Conservation (phyloP, 2,797 vertebrate species). For the Pogoniulus pusillus region DNA sequence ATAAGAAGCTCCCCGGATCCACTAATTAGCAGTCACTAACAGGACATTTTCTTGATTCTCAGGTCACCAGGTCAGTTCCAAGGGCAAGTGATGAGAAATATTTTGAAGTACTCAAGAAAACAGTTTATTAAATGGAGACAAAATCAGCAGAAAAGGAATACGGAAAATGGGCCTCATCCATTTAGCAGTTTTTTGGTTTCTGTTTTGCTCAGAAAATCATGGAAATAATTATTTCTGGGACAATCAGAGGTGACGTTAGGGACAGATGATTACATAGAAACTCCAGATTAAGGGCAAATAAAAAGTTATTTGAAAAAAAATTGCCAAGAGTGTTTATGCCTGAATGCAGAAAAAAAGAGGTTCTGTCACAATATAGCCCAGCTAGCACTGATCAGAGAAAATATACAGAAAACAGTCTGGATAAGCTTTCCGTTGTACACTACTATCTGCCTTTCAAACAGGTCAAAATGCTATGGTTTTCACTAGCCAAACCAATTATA, state of each 20-base stretch:
- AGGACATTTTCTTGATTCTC: slow-evolving; percentile 78
- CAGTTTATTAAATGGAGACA: neutral
- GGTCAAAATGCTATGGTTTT: neutral
- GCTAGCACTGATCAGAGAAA: neutral
- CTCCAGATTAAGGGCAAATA: neutral
- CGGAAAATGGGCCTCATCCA: neutral
- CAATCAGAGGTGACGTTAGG: neutral
- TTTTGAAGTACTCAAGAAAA: slow-evolving; percentile 63
- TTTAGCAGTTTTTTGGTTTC: slow-evolving; percentile 3
- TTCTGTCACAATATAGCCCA: neutral
- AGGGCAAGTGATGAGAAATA: slow-evolving; percentile 66
- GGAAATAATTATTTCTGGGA: slow-evolving; percentile 31
- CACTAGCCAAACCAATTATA: neutral
- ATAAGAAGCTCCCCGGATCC: slow-evolving; percentile 71
- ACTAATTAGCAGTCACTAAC: slow-evolving; percentile 85
- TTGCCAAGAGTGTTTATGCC: neutral
- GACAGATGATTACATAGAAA: neutral
- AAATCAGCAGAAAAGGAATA: neutral
- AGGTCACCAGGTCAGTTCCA: slow-evolving; percentile 78
- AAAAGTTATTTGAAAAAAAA: neutral
- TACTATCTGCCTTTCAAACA: neutral
- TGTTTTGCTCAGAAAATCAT: neutral
- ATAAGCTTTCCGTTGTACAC: neutral
- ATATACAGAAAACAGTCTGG: neutral
- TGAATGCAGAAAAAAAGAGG: neutral